Evolutionary conservation across 2,888 invertebrate species (phyloP).

Genomic region (Yponomeuta plumbellus): DNA sequence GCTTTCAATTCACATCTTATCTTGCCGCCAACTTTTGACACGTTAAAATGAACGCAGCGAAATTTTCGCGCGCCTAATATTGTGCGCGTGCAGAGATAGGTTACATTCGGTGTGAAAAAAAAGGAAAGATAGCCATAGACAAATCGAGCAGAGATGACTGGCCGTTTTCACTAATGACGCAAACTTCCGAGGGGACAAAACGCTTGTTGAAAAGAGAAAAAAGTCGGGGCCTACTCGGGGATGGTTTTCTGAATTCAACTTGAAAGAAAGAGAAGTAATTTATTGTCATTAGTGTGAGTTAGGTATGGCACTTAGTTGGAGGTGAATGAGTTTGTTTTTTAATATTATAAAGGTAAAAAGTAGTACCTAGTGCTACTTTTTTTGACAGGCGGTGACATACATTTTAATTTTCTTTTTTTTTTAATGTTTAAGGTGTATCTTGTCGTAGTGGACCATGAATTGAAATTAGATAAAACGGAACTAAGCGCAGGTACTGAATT

Average conservation of each 20-base stretch:
- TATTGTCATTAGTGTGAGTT: too few species aligned
- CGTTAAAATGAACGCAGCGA: conserved; percentile 50
- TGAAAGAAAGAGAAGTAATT: too few species aligned
- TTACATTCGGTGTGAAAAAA: conserved; percentile 54
- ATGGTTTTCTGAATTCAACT: background rate
- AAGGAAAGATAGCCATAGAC: conserved; percentile 67
- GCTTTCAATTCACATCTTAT: background rate
- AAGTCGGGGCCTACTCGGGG: background rate
- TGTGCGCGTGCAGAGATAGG: conserved; percentile 58
- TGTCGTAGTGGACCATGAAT: too few species aligned
- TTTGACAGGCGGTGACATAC: too few species aligned
- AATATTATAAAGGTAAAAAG: too few species aligned
- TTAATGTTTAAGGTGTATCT: too few species aligned
- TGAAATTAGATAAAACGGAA: too few species aligned
- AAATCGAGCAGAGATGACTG: conserved; percentile 68
- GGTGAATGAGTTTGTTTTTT: too few species aligned
- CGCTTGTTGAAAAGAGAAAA: conserved; percentile 45
- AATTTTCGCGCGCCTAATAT: conserved; percentile 56
- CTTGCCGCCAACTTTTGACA: conserved; percentile 31
- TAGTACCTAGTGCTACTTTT: too few species aligned
- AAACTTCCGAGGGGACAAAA: conserved; percentile 55
- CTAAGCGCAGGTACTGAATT: too few species aligned
- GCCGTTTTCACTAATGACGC: conserved; percentile 66
- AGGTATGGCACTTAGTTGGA: too few species aligned
- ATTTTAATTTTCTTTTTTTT: too few species aligned